A percentile compares a stretch with the other conserved stretches of the same genome.
phyloP scores from a whole-genome alignment of 2,113 vertebrate genomes.

The Haemorhous mexicanus region DNA sequence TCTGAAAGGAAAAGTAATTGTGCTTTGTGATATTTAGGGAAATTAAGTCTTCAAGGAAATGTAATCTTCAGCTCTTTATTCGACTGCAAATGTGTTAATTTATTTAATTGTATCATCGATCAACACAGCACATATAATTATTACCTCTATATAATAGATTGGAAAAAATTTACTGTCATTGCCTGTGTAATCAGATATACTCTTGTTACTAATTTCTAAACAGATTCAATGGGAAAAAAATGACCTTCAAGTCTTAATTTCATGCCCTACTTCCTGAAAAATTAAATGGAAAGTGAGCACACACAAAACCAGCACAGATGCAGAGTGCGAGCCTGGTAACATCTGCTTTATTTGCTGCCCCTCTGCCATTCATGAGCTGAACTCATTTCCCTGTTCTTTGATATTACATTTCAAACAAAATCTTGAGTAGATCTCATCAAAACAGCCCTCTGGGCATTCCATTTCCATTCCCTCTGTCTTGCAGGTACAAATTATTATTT shows the following conservation, averaged over 20 bases:
- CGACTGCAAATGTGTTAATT: constrained; percentile 42
- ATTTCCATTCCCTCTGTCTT: constrained; percentile 20
- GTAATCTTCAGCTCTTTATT: constrained; percentile 53
- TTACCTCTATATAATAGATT: constrained; percentile 6
- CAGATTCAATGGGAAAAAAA: neutral
- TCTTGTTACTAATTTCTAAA: constrained; percentile 42
- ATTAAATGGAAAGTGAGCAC: neutral
- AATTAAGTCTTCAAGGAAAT: constrained; percentile 64
- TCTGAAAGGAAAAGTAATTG: constrained; percentile 46
- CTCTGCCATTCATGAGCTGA: constrained; percentile 19
- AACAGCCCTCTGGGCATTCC: constrained; percentile 31
- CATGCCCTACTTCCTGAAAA: constrained; percentile 51
- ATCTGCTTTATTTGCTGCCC: constrained; percentile 34
- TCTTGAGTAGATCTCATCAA: constrained; percentile 58
- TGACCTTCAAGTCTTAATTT: constrained; percentile 55
- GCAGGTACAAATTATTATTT: constrained; percentile 63
- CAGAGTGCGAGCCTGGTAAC: neutral
- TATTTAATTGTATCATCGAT: constrained; percentile 53
- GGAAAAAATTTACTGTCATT: neutral
- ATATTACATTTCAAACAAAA: constrained; percentile 58
- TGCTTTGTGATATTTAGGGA: constrained; percentile 40
- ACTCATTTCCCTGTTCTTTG: constrained; percentile 38
- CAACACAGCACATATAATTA: constrained; percentile 40
- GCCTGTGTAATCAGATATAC: constrained; percentile 38
- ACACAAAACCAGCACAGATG: neutral